Conservation (phyloP, 2,888 invertebrate genomes). For the Drosophila atripex region DNA sequence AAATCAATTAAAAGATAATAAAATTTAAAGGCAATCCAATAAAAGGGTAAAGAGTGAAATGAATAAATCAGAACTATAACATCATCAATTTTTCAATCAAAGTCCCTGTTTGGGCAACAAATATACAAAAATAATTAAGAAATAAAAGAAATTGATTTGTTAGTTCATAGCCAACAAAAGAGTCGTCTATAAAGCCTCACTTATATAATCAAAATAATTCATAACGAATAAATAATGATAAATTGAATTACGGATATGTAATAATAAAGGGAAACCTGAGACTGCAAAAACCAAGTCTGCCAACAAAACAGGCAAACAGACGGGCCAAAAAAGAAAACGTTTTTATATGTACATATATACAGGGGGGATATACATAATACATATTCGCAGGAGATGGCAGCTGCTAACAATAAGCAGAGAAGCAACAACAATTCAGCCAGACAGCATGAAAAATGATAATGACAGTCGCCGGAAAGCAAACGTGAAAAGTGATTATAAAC, state of each 20-base stretch:
- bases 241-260: slow-evolving; percentile 34
- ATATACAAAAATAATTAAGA: slow-evolving; percentile 3
- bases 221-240: slow-evolving; percentile 44
- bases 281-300: slow-evolving; percentile 14
- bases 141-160: neutral
- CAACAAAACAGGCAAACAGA: slow-evolving; percentile 25
- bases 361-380: neutral
- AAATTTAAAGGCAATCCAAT: neutral
- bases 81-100: too few species aligned
- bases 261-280: slow-evolving; percentile 42
- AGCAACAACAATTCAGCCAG: slow-evolving; percentile 38
- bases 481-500: slow-evolving; percentile 67
- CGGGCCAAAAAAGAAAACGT: slow-evolving; percentile 21
- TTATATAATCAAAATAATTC: slow-evolving; percentile 39
- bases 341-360: neutral
- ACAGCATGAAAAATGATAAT: slow-evolving; percentile 72
- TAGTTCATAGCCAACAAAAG: neutral
- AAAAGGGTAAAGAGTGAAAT: neutral
- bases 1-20: neutral
- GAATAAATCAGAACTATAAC: neutral
- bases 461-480: slow-evolving; percentile 59
- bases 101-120: neutral
- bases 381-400: slow-evolving; percentile 26
- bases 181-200: slow-evolving; percentile 16
- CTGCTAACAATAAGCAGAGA: slow-evolving; percentile 21